Percentiles rank a stretch among this genome's conserved stretches.
These are phyloP conservation scores for Leptatherina wallacei DNA, from an alignment of 2,797 vertebrate species.

Conservation along the genomic window DNA sequence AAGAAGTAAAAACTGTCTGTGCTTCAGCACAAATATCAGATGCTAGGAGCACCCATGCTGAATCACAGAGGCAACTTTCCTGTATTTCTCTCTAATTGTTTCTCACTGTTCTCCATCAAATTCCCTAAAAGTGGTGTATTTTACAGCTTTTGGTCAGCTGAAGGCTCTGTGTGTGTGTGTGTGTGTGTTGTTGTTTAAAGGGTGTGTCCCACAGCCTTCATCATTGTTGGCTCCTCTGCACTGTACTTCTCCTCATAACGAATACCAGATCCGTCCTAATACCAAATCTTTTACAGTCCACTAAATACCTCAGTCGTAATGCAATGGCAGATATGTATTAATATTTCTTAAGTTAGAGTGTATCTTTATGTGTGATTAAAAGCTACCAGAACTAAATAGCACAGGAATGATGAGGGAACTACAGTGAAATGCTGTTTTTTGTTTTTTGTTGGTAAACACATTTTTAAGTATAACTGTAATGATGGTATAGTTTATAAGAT, in stretches of 20 bases:
- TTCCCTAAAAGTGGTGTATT: constrained; percentile 50
- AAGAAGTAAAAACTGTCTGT: constrained; percentile 35
- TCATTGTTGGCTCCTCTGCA: constrained; percentile 61
- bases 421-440: not conserved
- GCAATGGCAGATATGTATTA: constrained; percentile 5
- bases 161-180: constrained; percentile 17
- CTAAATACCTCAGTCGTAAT: constrained; percentile 40
- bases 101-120: constrained; percentile 20
- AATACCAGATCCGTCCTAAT: constrained; percentile 67
- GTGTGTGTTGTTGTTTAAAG: constrained; percentile 58
- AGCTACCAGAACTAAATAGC: not conserved
- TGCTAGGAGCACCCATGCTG: constrained; percentile 43
- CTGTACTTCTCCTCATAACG: constrained; percentile 60
- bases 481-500: too few species aligned
- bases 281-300: constrained; percentile 56
- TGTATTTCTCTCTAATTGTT: constrained; percentile 48
- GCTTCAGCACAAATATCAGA: constrained; percentile 47
- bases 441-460: not conserved
- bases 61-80: constrained; percentile 33
- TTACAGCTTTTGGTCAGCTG: constrained; percentile 68
- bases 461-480: too few species aligned
- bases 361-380: not conserved
- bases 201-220: constrained; percentile 66
- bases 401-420: not conserved
- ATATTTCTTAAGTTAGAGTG: not conserved